Evolutionary conservation across 1,140 invertebrate species (phyloP).

Genomic region (Ctenoplectra terminalis): DNA sequence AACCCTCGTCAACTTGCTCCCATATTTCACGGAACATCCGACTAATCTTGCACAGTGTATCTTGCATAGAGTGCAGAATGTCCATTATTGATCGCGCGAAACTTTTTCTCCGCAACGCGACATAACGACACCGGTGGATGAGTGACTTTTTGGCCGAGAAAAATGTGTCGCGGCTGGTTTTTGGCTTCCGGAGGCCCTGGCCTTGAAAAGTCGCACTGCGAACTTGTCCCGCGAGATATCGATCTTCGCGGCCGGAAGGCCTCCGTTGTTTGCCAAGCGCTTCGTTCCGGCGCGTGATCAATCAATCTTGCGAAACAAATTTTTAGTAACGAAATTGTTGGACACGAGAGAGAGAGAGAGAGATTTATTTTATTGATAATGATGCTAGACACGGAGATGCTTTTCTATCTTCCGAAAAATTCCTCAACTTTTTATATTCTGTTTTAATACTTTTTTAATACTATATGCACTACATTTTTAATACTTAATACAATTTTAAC

Average conservation of each 20-base stretch:
- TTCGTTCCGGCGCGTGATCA: neutral
- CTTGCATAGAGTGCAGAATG: neutral
- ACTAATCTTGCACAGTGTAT: neutral
- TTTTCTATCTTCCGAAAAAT: too few species aligned
- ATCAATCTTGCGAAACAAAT: neutral
- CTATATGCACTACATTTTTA: too few species aligned
- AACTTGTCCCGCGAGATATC: neutral
- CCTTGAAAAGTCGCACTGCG: slow-evolving; percentile 25
- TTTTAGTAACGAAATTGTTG: neutral
- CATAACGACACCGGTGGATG: slow-evolving; percentile 28
- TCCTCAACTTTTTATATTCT: too few species aligned
- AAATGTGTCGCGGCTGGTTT: slow-evolving; percentile 32
- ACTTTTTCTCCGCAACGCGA: slow-evolving; percentile 62
- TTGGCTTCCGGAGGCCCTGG: slow-evolving; percentile 15
- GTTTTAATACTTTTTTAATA: too few species aligned
- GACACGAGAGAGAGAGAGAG: too few species aligned
- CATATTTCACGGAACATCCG: neutral
- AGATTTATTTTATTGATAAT: too few species aligned
- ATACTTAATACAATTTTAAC: too few species aligned
- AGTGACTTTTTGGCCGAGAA: slow-evolving; percentile 48
- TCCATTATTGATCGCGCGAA: slow-evolving; percentile 55
- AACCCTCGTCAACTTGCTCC: neutral
- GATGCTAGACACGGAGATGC: too few species aligned
- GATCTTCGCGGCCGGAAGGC: neutral
- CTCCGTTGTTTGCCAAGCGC: neutral